Conservation (phyloP, 2,797 vertebrate genomes). For the Darevskia nairensis region DNA sequence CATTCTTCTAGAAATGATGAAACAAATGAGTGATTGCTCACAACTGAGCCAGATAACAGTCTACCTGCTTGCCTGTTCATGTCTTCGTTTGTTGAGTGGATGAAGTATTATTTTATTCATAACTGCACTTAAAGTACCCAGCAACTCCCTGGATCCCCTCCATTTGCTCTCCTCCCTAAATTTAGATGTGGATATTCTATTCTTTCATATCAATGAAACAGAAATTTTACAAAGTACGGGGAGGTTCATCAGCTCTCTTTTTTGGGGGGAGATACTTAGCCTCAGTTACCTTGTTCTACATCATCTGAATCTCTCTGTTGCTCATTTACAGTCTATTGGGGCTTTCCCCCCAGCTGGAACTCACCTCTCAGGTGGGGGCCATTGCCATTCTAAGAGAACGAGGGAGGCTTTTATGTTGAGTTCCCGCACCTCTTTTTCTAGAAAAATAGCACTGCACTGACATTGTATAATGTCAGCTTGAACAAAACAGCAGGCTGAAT, state of each 20-base stretch:
- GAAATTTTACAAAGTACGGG: neutral
- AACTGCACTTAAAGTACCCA: neutral
- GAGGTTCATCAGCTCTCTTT: slow-evolving; percentile 9
- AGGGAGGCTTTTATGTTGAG: too few species aligned
- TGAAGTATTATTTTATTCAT: neutral
- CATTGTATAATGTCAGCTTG: slow-evolving; percentile 42
- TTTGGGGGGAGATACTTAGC: slow-evolving; percentile 11
- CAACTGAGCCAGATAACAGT: neutral
- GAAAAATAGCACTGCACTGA: neutral
- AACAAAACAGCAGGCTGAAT: slow-evolving; percentile 53
- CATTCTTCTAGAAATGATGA: neutral
- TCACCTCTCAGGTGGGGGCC: too few species aligned
- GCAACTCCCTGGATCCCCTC: neutral
- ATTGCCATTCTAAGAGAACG: too few species aligned
- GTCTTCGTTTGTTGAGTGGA: neutral
- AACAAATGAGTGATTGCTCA: neutral
- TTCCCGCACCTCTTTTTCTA: too few species aligned
- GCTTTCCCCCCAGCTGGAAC: too few species aligned
- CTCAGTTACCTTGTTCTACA: neutral
- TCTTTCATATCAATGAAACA: neutral
- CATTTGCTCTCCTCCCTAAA: neutral
- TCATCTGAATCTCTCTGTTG: slow-evolving; percentile 30
- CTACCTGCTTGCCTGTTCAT: neutral
- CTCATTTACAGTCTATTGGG: neutral
- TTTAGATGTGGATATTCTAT: neutral